Percentiles rank a stretch among this genome's conserved stretches.
phyloP scores from a whole-genome alignment of 2,113 vertebrate species.

The Lamprologus callipterus region DNA sequence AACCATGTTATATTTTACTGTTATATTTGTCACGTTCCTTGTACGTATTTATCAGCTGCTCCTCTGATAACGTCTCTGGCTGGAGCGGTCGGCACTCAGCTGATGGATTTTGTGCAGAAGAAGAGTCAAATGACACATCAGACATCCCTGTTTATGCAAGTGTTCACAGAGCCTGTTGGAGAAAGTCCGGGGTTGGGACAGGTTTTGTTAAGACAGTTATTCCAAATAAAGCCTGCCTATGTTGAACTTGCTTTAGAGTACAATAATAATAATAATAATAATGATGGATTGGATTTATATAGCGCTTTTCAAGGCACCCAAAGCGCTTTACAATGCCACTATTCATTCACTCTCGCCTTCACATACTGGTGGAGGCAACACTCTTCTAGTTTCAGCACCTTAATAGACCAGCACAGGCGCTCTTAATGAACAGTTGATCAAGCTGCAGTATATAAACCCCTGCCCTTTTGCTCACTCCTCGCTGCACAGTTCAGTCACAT shows the following conservation, averaged over 20 bases:
- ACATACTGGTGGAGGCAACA: no score
- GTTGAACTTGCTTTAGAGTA: background rate
- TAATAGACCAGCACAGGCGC: rapidly evolving
- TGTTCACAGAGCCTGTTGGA: background rate
- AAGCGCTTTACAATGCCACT: no score
- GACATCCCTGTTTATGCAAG: background rate
- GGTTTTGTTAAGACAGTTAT: background rate
- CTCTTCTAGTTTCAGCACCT: background rate
- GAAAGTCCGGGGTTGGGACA: background rate
- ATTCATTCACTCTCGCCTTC: rapidly evolving
- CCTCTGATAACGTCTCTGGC: background rate
- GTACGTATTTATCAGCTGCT: background rate
- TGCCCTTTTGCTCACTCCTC: background rate
- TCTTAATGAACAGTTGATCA: background rate
- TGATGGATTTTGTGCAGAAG: background rate
- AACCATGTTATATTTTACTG: background rate
- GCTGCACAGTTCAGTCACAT: background rate
- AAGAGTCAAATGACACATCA: background rate
- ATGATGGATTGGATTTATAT: no score
- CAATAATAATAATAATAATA: no score
- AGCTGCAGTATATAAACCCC: background rate
- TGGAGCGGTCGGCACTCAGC: background rate
- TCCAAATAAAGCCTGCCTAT: background rate
- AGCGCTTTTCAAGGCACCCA: no score
- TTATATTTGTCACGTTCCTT: background rate